Evolutionary conservation across 2,888 invertebrate genomes (phyloP).

Genomic region (Heliconius cydno): DNA sequence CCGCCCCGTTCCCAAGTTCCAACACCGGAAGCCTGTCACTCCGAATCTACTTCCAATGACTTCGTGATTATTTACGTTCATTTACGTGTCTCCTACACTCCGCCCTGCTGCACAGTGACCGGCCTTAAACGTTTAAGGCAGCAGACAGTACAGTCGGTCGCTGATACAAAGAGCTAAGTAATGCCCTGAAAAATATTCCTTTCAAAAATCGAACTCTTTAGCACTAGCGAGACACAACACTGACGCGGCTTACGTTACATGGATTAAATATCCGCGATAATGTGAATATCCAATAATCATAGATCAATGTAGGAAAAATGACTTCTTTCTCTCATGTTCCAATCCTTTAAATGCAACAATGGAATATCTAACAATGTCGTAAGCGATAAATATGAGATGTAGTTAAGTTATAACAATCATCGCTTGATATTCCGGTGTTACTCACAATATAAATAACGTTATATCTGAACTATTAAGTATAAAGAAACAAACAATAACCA

Average conservation of each 20-base stretch:
- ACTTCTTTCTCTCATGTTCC: conserved; percentile 30
- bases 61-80: background rate
- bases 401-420: background rate
- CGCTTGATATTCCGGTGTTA: conserved; percentile 6
- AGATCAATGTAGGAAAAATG: background rate
- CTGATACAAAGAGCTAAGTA: conserved; percentile 25
- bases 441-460: background rate
- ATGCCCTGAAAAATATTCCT: conserved; percentile 21
- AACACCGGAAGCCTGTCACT: background rate
- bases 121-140: background rate
- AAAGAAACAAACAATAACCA: background rate
- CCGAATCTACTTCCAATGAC: background rate
- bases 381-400: background rate
- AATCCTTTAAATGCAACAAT: conserved; percentile 26
- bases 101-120: conserved; percentile 13
- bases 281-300: background rate
- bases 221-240: background rate
- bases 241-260: background rate
- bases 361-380: background rate
- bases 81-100: conserved; percentile 26
- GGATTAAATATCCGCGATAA: background rate
- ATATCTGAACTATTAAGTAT: background rate
- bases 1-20: background rate
- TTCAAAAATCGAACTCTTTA: background rate
- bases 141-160: conserved; percentile 18